Evolutionary conservation across 2,888 invertebrate genomes (phyloP), one percentile per base, ranked within the genome.

Genomic region (Pristionchus entomophagus): DNA sequence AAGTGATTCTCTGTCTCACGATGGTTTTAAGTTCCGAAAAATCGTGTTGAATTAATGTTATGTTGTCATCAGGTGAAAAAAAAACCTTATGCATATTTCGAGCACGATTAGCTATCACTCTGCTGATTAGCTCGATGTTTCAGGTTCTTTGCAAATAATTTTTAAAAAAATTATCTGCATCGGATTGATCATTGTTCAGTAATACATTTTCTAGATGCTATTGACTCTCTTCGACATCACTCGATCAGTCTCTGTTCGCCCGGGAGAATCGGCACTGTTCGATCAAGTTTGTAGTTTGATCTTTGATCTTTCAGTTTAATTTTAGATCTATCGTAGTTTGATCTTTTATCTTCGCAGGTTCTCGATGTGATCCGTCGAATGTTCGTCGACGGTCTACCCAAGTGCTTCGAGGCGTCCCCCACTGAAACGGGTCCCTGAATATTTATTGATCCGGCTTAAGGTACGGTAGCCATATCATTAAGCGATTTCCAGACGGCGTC

Each of bases 251-350:
- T 45, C 85, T n/a, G 56, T 85, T 32, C 73, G 77, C 5, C 41
- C 62, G 12, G 85, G 85, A 17, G 85, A 85, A 35, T 53, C 85
- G 3, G 73, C 85, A 19, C 77, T 85, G 5, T 85, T 85, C 77
- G 85, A 85, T 85, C 73, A 73, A 32, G 85, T 85, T 14, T 51
- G 51, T 49, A 29, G 65, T 53, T 80, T 82, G 22, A 53, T 32
- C 29, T 81, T 35, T 38, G 35, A 26, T 32, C 41, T 5, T 4
- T 78, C 8, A 17, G 5, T 12, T n/a, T n/a, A n/a, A n/a, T n/a
- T n/a, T n/a, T n/a, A n/a, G n/a, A n/a, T n/a, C n/a, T n/a, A n/a
- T 69, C 32, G n/a, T 73, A 73, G 73, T 19, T 56, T 56, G n/a
- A 56, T 4, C 12, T 59, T 22, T 41, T 29, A 6, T 35, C 26